phyloP scores from a whole-genome alignment of 2,888 invertebrate genomes.

The Epiperipatus broadwayi region DNA sequence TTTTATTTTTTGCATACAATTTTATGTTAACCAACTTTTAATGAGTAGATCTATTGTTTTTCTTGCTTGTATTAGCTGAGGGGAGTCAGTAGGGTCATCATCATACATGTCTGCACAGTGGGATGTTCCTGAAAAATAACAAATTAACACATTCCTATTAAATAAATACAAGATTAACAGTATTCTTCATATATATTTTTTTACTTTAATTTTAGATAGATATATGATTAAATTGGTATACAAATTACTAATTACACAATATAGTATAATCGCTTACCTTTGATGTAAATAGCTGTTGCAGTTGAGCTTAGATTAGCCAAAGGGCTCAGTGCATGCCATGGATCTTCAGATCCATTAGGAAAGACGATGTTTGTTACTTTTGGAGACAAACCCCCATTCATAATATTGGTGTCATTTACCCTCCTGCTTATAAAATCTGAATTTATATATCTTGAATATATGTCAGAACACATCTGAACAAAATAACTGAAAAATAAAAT shows the following conservation, averaged over 20 bases:
- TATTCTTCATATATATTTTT: slow-evolving; percentile 10
- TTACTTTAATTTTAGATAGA: slow-evolving; percentile 16
- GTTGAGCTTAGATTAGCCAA: slow-evolving; percentile 24
- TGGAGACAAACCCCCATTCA: slow-evolving; percentile 53
- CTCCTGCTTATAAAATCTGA: too few relatives aligned
- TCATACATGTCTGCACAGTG: slow-evolving; percentile 91
- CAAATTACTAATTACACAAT: background rate
- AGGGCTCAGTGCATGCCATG: slow-evolving; percentile 35
- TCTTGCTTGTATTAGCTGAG: slow-evolving; percentile 47
- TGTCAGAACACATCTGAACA: too few relatives aligned
- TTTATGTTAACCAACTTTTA: slow-evolving; percentile 35
- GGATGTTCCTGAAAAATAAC: slow-evolving; percentile 48
- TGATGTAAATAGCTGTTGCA: slow-evolving; percentile 28
- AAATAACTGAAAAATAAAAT: slow-evolving; percentile 10
- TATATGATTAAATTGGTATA: background rate
- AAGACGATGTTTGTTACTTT: slow-evolving; percentile 52
- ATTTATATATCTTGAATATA: too few relatives aligned
- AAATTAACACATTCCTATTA: background rate
- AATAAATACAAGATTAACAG: slow-evolving; percentile 11
- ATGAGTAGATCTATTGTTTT: slow-evolving; percentile 40
- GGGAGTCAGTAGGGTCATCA: slow-evolving; percentile 41
- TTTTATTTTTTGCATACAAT: background rate
- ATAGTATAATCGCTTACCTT: slow-evolving; percentile 24
- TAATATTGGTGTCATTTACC: slow-evolving; percentile 54
- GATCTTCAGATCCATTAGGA: slow-evolving; percentile 69